Evolutionary conservation across 92 coral and sea anemone species (phyloP), one percentile per base, ranked within the genome.

Genomic region (Blastomussa wellsi): DNA sequence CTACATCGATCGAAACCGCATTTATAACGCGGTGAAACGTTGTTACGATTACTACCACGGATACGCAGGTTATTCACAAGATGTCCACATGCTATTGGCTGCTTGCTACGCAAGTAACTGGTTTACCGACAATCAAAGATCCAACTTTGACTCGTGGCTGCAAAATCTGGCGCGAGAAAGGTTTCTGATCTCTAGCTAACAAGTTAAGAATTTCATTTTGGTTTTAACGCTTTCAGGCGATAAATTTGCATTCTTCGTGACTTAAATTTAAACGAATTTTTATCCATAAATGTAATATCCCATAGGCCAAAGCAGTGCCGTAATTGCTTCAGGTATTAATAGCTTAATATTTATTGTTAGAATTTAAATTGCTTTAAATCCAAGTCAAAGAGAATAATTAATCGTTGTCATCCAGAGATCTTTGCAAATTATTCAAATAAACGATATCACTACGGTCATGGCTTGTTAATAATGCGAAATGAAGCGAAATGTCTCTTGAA

Each of bases 31-130:
- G 53, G 86, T 90, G 6, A 97, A 97, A 74, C 99, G 99, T n/a
- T 97, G 99, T 88, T 94, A 93, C 70, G 99, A 97, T 78, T 97
- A 93, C 62, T 97, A 97, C 82, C 98, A 95, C 78, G 87, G 95
- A 5, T 97, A 90, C 64, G 98, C 99, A 4, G 98, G 99, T 4
- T 97, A 97, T 68, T 93, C 97, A 10, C 99, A 97, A 88, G 99
- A 97, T 70, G 99, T 97, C 0, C 99, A 97, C 49, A 95, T 97
- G 99, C 81, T 97, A 3, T 88, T 97, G 4, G 99, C 99, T 0
- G 92, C 98, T 8, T 78, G 97, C 29, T 95, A 89, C 65, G 99
- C 99, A 0, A 92, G 98, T 64, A 97, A 95, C 89, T 97, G 99
- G 99, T 97, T 97, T 85, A 97, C 95, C 2, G 99, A 97, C 51